These are phyloP conservation scores for Andrena bucephala DNA, from an alignment of 2,888 invertebrate genomes.

Conservation along the genomic window DNA sequence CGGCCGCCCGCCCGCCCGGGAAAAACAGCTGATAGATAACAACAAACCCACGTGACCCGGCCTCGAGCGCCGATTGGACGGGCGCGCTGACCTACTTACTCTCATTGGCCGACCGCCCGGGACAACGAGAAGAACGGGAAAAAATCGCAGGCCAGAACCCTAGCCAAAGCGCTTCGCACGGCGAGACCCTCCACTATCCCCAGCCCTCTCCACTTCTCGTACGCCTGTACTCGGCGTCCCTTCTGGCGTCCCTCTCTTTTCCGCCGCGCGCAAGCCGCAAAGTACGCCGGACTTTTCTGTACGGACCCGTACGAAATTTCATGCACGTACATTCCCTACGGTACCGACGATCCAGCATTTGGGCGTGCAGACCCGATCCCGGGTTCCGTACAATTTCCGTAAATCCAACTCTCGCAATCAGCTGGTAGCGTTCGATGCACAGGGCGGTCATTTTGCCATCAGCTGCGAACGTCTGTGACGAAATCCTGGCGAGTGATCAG, in stretches of 20 bases:
- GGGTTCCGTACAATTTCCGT: not conserved
- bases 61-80: slow-evolving; percentile 85
- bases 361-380: not conserved
- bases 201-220: slow-evolving; percentile 50
- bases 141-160: slow-evolving; percentile 71
- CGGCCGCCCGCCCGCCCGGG: slow-evolving; percentile 82
- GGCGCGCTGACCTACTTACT: slow-evolving; percentile 87
- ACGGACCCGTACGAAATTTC: not conserved
- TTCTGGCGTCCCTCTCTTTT: slow-evolving; percentile 56
- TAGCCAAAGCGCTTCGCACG: slow-evolving; percentile 69
- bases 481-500: slow-evolving; percentile 59
- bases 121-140: slow-evolving; percentile 75
- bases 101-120: slow-evolving; percentile 84
- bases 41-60: slow-evolving; percentile 89
- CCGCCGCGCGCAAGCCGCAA: slow-evolving; percentile 5
- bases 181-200: slow-evolving; percentile 69
- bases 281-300: slow-evolving; percentile 33
- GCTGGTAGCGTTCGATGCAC: slow-evolving; percentile 63
- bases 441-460: slow-evolving; percentile 62
- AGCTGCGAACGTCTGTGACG: slow-evolving; percentile 71
- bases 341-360: not conserved
- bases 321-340: not conserved
- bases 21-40: slow-evolving; percentile 89
- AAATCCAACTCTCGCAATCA: slow-evolving; percentile 54
- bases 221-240: slow-evolving; percentile 61